phyloP scores from a whole-genome alignment of 2,113 vertebrate species.

The Chunga burmeisteri region DNA sequence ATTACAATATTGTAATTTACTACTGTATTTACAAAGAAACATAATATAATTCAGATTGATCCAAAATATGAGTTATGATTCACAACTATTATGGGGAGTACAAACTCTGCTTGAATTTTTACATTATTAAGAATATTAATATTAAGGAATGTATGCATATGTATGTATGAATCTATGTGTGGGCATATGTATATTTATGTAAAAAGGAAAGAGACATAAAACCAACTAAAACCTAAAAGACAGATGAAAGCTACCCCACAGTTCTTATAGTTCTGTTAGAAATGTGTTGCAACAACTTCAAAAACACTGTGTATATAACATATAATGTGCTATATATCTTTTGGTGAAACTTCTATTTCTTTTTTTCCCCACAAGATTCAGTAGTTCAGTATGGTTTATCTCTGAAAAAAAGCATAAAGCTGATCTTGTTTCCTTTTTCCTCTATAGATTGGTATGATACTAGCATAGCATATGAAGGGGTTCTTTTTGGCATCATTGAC shows the following conservation, averaged over 20 bases:
- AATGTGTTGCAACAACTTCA: constrained; percentile 16
- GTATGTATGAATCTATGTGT: not conserved
- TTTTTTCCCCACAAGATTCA: not conserved
- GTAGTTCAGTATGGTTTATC: not conserved
- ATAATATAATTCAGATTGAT: not conserved
- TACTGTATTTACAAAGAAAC: constrained; percentile 23
- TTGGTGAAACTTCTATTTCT: not conserved
- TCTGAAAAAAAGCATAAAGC: constrained; percentile 19
- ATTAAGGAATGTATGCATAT: not conserved
- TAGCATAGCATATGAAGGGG: constrained; percentile 21
- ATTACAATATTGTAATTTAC: not conserved
- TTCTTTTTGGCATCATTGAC: constrained; percentile 25
- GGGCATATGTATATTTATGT: not conserved
- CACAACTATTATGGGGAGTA: not conserved
- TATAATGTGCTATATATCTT: not conserved
- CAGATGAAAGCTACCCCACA: constrained; percentile 6
- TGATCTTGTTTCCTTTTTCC: constrained; percentile 24
- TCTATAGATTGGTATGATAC: constrained; percentile 13
- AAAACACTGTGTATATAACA: not conserved
- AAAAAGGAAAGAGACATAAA: constrained; percentile 43
- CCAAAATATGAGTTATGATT: not conserved
- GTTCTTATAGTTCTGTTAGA: not conserved
- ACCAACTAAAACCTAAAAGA: constrained; percentile 18
- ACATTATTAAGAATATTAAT: not conserved
- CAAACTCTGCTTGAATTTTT: not conserved